phyloP scores from a whole-genome alignment of 2,113 vertebrate genomes.

The Uropsilus gracilis region DNA sequence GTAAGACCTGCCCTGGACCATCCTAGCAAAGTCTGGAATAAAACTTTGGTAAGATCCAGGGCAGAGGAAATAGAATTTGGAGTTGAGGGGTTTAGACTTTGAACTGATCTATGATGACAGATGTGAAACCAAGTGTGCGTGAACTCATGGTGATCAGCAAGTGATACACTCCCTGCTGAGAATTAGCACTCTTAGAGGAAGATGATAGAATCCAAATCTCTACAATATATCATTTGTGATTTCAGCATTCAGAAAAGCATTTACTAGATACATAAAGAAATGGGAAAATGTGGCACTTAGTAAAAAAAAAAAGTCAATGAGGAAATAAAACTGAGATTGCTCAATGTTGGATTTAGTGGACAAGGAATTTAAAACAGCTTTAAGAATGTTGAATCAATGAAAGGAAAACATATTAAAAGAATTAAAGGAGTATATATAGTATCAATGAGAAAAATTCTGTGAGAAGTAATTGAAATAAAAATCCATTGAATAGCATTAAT shows the following conservation, averaged over 20 bases:
- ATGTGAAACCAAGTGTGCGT: not conserved
- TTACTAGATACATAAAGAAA: not conserved
- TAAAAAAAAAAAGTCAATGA: not conserved
- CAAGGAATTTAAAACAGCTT: not conserved
- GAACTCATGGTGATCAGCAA: not conserved
- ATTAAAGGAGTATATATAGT: not conserved
- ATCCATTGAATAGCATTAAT: not conserved
- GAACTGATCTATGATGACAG: not conserved
- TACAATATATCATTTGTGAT: not conserved
- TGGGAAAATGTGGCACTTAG: not conserved
- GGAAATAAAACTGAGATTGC: slow-evolving; percentile 1
- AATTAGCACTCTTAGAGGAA: not conserved
- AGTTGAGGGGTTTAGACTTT: not conserved
- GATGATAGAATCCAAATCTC: not conserved
- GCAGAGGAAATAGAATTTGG: not conserved
- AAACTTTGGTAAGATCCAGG: not conserved
- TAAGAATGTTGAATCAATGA: not conserved
- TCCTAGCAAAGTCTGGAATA: not conserved
- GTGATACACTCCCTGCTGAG: not conserved
- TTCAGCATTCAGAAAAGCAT: not conserved
- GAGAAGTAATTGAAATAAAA: slow-evolving; percentile 24
- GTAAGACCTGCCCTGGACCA: not conserved
- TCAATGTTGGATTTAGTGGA: not conserved
- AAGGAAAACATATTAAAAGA: not conserved
- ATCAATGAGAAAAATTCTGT: not conserved